Conservation (phyloP, 53 echinoderm and acorn worm genomes). For the Patiria pectinifera region DNA sequence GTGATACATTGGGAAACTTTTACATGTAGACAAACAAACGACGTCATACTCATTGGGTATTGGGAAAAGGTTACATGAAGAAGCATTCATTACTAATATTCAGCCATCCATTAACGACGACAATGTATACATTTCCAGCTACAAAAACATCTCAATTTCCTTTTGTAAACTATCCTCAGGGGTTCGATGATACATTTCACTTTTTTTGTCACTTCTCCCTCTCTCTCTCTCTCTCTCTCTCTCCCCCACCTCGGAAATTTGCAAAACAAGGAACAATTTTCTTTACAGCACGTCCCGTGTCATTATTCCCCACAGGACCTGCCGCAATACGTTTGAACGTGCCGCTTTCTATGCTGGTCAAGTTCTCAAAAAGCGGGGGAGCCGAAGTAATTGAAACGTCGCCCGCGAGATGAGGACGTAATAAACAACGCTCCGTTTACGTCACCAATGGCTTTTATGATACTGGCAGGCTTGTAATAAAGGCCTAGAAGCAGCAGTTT, state of each 20-base stretch:
- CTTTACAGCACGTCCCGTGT: background rate
- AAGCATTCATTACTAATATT: background rate
- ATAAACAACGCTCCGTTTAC: slow-evolving; percentile 47
- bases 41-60: background rate
- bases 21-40: background rate
- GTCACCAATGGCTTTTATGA: slow-evolving; percentile 6
- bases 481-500: background rate
- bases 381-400: slow-evolving; percentile 44
- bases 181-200: background rate
- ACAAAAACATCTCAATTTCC: slow-evolving; percentile 23
- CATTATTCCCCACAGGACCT: slow-evolving; percentile 6
- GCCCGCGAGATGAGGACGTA: background rate
- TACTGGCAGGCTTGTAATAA: background rate
- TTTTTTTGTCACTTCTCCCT: background rate
- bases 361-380: background rate
- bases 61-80: background rate
- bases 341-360: slow-evolving; percentile 39
- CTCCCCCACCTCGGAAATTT: background rate
- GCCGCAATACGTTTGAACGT: slow-evolving; percentile 12
- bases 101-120: background rate
- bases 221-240: too few species aligned
- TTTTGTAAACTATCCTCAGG: background rate
- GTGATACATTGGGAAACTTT: too few species aligned
- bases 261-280: slow-evolving; percentile 2
- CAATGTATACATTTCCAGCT: background rate